Base-by-base conservation (phyloP, 2,797 vertebrate genomes). In the Pelochelys cantorii region DNA sequence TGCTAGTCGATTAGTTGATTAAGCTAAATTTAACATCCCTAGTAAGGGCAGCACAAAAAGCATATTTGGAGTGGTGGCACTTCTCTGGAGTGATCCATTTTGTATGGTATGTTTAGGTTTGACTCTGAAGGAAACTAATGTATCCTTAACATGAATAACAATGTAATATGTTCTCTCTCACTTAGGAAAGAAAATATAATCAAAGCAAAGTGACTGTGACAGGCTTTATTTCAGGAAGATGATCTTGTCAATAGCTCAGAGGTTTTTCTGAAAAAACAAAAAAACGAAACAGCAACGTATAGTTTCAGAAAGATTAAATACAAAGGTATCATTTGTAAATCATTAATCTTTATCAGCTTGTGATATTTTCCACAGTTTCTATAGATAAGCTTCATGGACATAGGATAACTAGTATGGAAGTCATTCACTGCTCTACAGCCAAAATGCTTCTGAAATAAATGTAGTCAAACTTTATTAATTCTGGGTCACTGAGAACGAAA, bases 71-170 rank as follows among this genome's bases (percentile, higher is more conserved):
- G 82, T 3, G 83, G 27, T 5, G 31, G 0, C 81, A 54, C 15
- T 68, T 56, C 78, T 68, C 1, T 59, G 27, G 81, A 12, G 15
- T 8, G 18, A 88, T 87, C 84, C 89, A 18, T 71, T 68, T 71
- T 20, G n/a, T 22, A 65, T 0, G 34, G 20, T 2, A 1, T 81
- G 13, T 55, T 68, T 4, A 0, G 29, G 81, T 31, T 14, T 14
- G 0, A 3, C 27, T 59, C 31, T 15, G 42, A 42, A 42, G 42
- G 42, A 42, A 42, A 42, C 42, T 42, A 42, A 42, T 42, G 42
- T 42, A 42, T 42, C 42, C 42, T 42, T 42, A 42, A 42, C 42
- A 42, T 42, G 42, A 42, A 5, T 5, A 5, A 42, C 42, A 5
- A 42, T 42, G 42, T 42, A 42, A 42, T 42, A 42, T 42, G 42